phyloP scores from a whole-genome alignment of 2,797 vertebrate genomes.

The Muraenolepis orangiensis region DNA sequence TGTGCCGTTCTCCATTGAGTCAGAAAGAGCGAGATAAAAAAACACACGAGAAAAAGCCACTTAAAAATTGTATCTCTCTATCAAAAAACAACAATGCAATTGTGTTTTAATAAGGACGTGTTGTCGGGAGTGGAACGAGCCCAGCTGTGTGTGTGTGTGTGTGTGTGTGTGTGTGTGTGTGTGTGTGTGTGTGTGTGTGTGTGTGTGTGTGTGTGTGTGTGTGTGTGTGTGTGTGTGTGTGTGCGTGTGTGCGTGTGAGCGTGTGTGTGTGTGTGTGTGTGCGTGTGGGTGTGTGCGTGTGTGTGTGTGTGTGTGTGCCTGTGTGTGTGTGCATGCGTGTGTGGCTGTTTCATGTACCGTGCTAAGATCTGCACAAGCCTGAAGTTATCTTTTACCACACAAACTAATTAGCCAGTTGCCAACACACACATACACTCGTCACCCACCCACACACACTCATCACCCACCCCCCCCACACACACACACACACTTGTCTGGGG shows the following conservation, averaged over 20 bases:
- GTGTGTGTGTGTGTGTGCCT: too few species aligned
- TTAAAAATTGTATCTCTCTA: background rate
- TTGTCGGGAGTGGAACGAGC: background rate
- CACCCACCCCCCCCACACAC: too few species aligned
- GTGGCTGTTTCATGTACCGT: constrained; percentile 9
- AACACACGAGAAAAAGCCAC: background rate
- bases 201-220: background rate
- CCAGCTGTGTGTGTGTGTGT: constrained; percentile 1
- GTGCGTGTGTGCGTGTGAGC: too few species aligned
- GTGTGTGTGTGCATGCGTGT: background rate
- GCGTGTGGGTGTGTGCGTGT: too few species aligned
- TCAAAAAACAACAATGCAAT: background rate
- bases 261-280: too few species aligned
- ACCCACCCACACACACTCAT: too few species aligned
- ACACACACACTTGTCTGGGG: too few species aligned
- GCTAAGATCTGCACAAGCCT: constrained; percentile 51
- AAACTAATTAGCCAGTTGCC: constrained; percentile 68
- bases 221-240: too few species aligned
- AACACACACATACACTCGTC: too few species aligned
- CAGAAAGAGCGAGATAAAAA: background rate
- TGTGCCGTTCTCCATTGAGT: background rate
- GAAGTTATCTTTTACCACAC: constrained; percentile 63
- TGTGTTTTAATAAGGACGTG: background rate
- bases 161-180: background rate
- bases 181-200: too few species aligned